Percentiles rank a stretch among this genome's conserved stretches.
Conservation (phyloP, 2,888 invertebrate genomes). For the Acronicta psi region DNA sequence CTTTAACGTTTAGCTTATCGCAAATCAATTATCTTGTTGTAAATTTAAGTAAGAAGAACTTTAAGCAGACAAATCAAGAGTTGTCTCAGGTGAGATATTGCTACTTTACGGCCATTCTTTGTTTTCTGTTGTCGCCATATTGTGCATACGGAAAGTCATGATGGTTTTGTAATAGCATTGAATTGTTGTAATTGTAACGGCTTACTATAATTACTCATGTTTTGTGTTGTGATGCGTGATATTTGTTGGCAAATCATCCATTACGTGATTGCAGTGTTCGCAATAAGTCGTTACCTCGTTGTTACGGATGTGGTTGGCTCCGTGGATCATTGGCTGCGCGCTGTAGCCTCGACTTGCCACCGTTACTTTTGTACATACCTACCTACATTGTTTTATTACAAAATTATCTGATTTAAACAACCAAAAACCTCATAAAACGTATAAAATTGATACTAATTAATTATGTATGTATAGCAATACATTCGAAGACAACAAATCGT, state of each 20-base stretch:
- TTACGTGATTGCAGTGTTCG: constrained; percentile 41
- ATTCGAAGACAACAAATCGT: not conserved
- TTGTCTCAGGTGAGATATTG: constrained; percentile 94
- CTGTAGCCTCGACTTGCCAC: constrained; percentile 17
- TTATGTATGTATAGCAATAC: not conserved
- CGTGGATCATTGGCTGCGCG: constrained; percentile 16
- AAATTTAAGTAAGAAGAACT: constrained; percentile 98
- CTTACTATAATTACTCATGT: constrained; percentile 47
- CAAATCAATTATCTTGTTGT: constrained; percentile 99
- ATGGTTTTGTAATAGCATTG: constrained; percentile 49
- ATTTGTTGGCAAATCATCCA: constrained; percentile 54
- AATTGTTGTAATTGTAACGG: constrained; percentile 39
- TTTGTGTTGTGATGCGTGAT: constrained; percentile 43
- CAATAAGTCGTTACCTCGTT: constrained; percentile 34
- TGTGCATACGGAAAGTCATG: constrained; percentile 74
- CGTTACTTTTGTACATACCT: constrained; percentile 17
- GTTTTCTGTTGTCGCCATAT: constrained; percentile 86
- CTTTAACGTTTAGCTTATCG: constrained; percentile 99
- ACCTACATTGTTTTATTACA: not conserved
- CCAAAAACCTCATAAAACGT: not conserved
- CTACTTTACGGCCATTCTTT: constrained; percentile 69
- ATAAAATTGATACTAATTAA: constrained; percentile 1
- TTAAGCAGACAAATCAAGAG: constrained; percentile 96
- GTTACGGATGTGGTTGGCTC: constrained; percentile 33
- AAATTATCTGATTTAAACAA: not conserved